These are phyloP conservation scores for Nomada hirtipes DNA, from an alignment of 2,888 invertebrate genomes.

Conservation along the genomic window DNA sequence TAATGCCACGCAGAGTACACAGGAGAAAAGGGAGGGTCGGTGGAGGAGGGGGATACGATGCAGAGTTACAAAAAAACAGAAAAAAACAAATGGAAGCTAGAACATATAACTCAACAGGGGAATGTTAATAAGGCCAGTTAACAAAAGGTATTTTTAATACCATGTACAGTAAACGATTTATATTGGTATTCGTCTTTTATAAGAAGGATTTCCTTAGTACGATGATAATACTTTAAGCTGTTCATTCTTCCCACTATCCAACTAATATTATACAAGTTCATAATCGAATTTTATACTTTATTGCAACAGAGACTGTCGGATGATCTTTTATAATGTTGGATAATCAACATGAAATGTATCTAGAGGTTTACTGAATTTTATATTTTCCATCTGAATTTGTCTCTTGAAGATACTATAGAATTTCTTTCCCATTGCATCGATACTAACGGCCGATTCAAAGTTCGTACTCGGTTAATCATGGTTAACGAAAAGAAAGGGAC, in stretches of 20 bases:
- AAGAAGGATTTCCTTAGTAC: conserved; percentile 27
- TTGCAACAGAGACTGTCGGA: not conserved
- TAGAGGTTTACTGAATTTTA: conserved; percentile 18
- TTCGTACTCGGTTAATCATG: conserved; percentile 12
- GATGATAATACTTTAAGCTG: conserved; percentile 43
- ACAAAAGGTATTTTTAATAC: conserved; percentile 48
- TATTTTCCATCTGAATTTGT: conserved; percentile 25
- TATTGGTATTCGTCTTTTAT: conserved; percentile 36
- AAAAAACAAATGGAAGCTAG: not conserved
- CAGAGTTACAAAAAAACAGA: not conserved
- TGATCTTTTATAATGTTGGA: conserved; percentile 17
- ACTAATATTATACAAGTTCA: not conserved
- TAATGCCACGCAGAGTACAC: not conserved
- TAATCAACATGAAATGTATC: not conserved
- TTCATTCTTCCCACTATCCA: not conserved
- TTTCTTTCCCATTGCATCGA: conserved; percentile 19
- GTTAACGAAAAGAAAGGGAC: not conserved
- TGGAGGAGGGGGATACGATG: not conserved
- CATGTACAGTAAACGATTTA: conserved; percentile 18
- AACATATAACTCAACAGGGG: conserved; percentile 7
- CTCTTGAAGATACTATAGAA: not conserved
- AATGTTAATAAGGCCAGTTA: conserved; percentile 36
- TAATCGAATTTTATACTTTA: conserved; percentile 8
- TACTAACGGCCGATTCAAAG: not conserved
- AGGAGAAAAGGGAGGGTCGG: not conserved